Evolutionary conservation across 2,888 invertebrate genomes (phyloP), one percentile per base, ranked within the genome.

Genomic region (Rhodophaea formosa): DNA sequence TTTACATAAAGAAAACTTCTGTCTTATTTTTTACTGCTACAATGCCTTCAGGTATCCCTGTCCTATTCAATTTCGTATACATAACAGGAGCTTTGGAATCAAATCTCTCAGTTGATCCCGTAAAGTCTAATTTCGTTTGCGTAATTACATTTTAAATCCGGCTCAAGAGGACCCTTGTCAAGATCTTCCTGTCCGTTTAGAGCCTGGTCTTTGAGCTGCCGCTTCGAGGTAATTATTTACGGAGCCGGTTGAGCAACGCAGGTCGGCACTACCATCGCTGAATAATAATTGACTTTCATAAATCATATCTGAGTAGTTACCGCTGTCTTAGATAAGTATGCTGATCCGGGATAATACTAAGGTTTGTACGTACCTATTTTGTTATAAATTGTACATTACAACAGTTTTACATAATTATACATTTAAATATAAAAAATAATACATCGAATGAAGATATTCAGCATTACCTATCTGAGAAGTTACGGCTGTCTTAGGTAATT

Each of bases 131-230:
- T 70, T 68, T 71, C 60, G 63, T 61, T 53, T 65, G 62, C 57
- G 59, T 66, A 75, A 79, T 78, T 76, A 75, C 77, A 70, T 69
- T 75, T 75, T 75, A 66, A 74, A 72, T 70, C 68, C 58, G 63
- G 62, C 60, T 70, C 63, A 46, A 64, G 66, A 61, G 57, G 63
- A 82, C 80, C 84, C 82, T 83, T 73, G 73, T 82, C 83, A 83
- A 70, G 70, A 68, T 69, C 59, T 69, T 67, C 66, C 72, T 65
- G 62, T 66, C 67, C 64, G 67, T 64, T 66, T 61, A 60, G 58
- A 63, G 63, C 55, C 59, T 69, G 70, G 71, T 70, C 68, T 75
- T 69, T 74, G 70, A 67, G 71, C 61, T 62, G 63, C 65, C 62
- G 63, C 58, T 63, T 57, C 62, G 60, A 67, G 69, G 67, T 69